Percentiles rank a stretch among this genome's conserved stretches.
Evolutionary conservation across 2,797 vertebrate genomes (phyloP).

Genomic region (Nyctibius grandis): DNA sequence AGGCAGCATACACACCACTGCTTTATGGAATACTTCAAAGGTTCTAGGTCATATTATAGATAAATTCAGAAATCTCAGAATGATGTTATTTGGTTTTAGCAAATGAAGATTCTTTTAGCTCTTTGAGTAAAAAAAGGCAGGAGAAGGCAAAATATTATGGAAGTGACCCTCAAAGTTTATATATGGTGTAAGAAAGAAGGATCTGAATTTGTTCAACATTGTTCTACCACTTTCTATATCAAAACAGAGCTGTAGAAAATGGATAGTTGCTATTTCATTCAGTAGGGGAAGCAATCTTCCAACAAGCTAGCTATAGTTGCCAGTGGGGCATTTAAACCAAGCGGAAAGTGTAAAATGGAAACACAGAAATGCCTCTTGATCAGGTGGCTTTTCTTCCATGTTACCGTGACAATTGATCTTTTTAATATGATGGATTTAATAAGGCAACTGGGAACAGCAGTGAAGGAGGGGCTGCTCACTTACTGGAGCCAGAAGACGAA

Average conservation of each 20-base stretch:
- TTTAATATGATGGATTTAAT: constrained; percentile 20
- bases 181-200: not conserved
- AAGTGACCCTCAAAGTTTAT: not conserved
- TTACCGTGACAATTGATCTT: not conserved
- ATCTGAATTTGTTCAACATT: not conserved
- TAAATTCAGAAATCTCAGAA: not conserved
- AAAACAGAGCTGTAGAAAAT: not conserved
- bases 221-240: not conserved
- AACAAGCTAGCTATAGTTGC: not conserved
- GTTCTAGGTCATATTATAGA: not conserved
- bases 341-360: not conserved
- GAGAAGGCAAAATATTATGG: not conserved
- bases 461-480: constrained; percentile 23
- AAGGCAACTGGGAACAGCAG: constrained; percentile 26
- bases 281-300: not conserved
- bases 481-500: not conserved
- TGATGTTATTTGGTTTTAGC: not conserved
- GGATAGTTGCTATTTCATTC: not conserved
- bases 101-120: not conserved
- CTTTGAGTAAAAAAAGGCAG: not conserved
- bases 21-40: not conserved
- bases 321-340: not conserved
- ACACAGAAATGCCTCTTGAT: not conserved
- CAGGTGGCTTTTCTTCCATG: not conserved
- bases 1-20: not conserved